Percentiles rank a stretch among this genome's conserved stretches.
phyloP scores from a whole-genome alignment of 2,797 vertebrate species.

The Austrolebias charrua region DNA sequence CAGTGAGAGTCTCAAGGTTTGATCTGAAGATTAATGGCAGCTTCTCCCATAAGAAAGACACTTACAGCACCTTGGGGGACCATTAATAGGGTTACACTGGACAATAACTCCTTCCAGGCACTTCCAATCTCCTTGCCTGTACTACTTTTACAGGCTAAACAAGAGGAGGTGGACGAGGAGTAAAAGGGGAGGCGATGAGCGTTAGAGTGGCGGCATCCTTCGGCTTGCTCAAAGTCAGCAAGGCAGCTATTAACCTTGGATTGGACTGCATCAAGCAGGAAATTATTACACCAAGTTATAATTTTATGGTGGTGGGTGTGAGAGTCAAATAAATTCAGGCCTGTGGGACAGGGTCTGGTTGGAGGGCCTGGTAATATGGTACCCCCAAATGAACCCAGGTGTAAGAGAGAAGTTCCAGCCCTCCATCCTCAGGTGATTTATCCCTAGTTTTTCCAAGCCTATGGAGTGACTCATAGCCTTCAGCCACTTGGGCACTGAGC shows the following conservation, averaged over 20 bases:
- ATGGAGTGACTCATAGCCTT: conserved; percentile 80
- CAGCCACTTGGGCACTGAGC: conserved; percentile 72
- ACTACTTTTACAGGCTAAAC: conserved; percentile 72
- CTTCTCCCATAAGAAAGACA: conserved; percentile 68
- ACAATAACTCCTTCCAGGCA: conserved; percentile 73
- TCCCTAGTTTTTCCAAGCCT: conserved; percentile 64
- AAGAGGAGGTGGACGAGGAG: conserved; percentile 48
- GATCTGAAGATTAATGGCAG: conserved; percentile 71
- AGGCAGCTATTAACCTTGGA: conserved; percentile 82
- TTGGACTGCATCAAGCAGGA: conserved; percentile 75
- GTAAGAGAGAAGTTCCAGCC: conserved; percentile 70
- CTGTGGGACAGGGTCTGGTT: conserved; percentile 80
- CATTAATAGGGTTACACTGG: conserved; percentile 70
- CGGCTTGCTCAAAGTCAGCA: conserved; percentile 77
- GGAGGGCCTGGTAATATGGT: conserved; percentile 78
- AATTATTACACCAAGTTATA: conserved; percentile 84
- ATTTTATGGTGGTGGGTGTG: conserved; percentile 81
- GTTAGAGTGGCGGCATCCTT: conserved; percentile 62
- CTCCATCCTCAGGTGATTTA: conserved; percentile 78
- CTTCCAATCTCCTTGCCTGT: conserved; percentile 54
- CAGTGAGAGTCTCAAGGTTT: conserved; percentile 70
- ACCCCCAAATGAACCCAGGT: conserved; percentile 72
- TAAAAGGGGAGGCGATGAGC: conserved; percentile 44
- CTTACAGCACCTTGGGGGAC: conserved; percentile 70
- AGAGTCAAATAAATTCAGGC: conserved; percentile 82